phyloP scores from a whole-genome alignment of 2,888 invertebrate species.

The Cryptocephalus primarius region DNA sequence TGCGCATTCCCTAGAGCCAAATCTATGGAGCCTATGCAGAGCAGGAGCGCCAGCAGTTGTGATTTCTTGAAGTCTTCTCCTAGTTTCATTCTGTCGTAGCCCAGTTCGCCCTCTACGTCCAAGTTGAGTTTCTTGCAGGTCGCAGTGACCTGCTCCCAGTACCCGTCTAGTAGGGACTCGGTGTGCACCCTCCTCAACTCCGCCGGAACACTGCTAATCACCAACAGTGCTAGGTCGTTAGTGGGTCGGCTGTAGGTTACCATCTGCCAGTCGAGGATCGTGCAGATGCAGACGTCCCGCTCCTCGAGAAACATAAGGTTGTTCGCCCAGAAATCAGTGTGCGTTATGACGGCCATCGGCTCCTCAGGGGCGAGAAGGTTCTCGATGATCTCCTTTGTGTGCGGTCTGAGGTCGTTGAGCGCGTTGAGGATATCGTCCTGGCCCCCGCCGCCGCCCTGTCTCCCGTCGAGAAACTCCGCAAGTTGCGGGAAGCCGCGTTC shows the following conservation, averaged over 20 bases:
- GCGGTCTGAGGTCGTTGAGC: slow-evolving; percentile 47
- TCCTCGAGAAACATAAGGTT: slow-evolving; percentile 57
- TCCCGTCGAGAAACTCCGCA: slow-evolving; percentile 56
- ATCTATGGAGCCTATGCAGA: slow-evolving; percentile 73
- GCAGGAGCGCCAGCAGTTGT: slow-evolving; percentile 60
- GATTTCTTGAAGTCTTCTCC: slow-evolving; percentile 50
- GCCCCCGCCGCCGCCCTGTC: slow-evolving; percentile 42
- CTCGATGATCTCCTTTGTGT: slow-evolving; percentile 62
- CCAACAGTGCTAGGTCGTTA: slow-evolving; percentile 63
- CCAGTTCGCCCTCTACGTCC: slow-evolving; percentile 47
- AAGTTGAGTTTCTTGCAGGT: slow-evolving; percentile 51
- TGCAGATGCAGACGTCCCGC: slow-evolving; percentile 45
- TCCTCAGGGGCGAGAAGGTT: slow-evolving; percentile 59
- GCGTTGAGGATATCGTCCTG: slow-evolving; percentile 47
- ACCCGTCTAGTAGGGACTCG: slow-evolving; percentile 53
- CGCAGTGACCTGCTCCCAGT: slow-evolving; percentile 53
- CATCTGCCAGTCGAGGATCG: slow-evolving; percentile 77
- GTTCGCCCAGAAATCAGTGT: slow-evolving; percentile 78
- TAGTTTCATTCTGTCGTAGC: slow-evolving; percentile 43
- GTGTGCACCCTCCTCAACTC: slow-evolving; percentile 56
- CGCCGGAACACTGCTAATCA: slow-evolving; percentile 63
- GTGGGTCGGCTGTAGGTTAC: slow-evolving; percentile 67
- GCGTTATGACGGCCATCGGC: slow-evolving; percentile 64
- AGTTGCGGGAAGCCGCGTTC: slow-evolving; percentile 68
- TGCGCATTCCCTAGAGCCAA: slow-evolving; percentile 66